These are phyloP conservation scores for Urocolius indicus DNA, from an alignment of 2,113 vertebrate genomes.

Conservation along the genomic window DNA sequence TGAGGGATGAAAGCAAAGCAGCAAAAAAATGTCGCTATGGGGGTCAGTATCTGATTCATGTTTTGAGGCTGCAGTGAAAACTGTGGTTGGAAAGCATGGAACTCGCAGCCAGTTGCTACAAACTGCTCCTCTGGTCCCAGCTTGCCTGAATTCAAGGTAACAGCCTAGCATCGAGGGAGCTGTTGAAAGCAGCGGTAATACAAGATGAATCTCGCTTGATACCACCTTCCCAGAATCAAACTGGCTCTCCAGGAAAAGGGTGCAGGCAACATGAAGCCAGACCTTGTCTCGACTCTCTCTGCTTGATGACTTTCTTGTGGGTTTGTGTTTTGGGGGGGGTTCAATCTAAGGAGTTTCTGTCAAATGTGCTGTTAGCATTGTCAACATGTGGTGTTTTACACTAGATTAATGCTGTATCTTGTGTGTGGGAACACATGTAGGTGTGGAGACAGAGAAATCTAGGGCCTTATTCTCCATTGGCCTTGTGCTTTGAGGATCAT, in stretches of 20 bases:
- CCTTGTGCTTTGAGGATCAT: slow-evolving; percentile 55
- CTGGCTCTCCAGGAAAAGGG: not conserved
- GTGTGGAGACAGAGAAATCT: slow-evolving; percentile 63
- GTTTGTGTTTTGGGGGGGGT: not conserved
- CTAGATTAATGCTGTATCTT: slow-evolving; percentile 45
- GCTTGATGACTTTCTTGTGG: not conserved
- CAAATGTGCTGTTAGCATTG: slow-evolving; percentile 5
- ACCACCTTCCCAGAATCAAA: not conserved
- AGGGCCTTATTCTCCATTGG: slow-evolving; percentile 52
- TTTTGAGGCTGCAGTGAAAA: not conserved
- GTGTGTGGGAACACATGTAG: slow-evolving; percentile 58
- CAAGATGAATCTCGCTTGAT: not conserved
- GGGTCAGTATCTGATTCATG: not conserved
- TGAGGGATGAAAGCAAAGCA: not conserved
- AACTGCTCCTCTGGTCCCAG: not conserved
- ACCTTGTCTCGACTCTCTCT: not conserved
- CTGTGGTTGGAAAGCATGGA: not conserved
- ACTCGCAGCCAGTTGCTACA: not conserved
- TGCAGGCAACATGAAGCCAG: not conserved
- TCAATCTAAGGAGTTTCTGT: not conserved
- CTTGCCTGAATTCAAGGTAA: not conserved
- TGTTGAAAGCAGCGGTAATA: not conserved
- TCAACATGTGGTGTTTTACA: slow-evolving; percentile 55
- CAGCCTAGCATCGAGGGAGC: not conserved
- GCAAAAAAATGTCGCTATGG: rapidly evolving